These are phyloP conservation scores for Epicampocera succincta DNA, from an alignment of 2,888 invertebrate species.

Conservation along the genomic window DNA sequence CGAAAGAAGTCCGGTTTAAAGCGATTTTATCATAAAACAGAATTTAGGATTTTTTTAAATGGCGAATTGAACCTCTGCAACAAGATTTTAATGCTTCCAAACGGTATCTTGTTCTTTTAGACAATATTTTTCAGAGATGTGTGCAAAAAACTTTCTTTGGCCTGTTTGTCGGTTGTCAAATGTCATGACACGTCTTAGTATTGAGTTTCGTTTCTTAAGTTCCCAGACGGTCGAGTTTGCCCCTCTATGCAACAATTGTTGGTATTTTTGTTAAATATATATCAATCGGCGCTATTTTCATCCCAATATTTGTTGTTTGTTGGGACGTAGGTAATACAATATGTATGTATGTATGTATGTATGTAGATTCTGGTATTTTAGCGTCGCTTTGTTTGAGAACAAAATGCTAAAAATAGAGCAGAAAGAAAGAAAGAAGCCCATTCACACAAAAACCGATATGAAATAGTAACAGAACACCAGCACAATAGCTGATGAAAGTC, in stretches of 20 bases:
- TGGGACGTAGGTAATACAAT: too few relatives aligned
- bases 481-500: constrained; percentile 55
- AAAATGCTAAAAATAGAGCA: background rate
- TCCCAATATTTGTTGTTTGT: constrained; percentile 2
- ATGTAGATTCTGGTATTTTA: constrained; percentile 11
- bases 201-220: background rate
- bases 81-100: too few relatives aligned
- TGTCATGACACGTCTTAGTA: too few relatives aligned
- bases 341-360: too few relatives aligned
- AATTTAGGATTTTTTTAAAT: too few relatives aligned
- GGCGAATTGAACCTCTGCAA: too few relatives aligned
- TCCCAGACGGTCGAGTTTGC: background rate
- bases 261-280: constrained; percentile 26
- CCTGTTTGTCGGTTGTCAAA: too few relatives aligned
- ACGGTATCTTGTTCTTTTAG: too few relatives aligned
- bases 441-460: constrained; percentile 5
- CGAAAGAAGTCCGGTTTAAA: too few relatives aligned
- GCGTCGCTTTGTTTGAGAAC: constrained; percentile 1
- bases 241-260: background rate
- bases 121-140: too few relatives aligned
- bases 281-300: constrained; percentile 33
- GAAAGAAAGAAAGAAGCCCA: constrained; percentile 1
- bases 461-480: constrained; percentile 2
- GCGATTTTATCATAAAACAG: too few relatives aligned
- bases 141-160: too few relatives aligned